These are phyloP conservation scores for Agapornis canus DNA, from an alignment of 2,797 vertebrate genomes.

Conservation along the genomic window DNA sequence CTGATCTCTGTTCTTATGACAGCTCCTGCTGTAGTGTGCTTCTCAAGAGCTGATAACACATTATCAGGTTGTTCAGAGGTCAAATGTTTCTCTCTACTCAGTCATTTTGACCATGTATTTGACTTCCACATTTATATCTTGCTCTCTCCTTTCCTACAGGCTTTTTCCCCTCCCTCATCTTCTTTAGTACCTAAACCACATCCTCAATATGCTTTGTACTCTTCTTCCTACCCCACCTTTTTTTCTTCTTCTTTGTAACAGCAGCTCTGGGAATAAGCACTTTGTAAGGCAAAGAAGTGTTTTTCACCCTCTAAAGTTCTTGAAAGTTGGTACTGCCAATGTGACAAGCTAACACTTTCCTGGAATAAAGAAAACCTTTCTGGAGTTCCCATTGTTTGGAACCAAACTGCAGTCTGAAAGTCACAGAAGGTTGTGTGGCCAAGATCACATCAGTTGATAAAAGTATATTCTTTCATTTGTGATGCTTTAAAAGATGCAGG, in stretches of 20 bases:
- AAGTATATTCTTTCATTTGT: not conserved
- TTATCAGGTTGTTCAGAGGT: not conserved
- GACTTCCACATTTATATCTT: not conserved
- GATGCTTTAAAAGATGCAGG: not conserved
- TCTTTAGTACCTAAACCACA: not conserved
- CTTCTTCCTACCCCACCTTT: not conserved
- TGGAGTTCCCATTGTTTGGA: not conserved
- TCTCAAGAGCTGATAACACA: not conserved
- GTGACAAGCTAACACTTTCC: not conserved
- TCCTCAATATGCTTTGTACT: not conserved
- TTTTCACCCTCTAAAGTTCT: not conserved
- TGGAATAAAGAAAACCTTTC: not conserved
- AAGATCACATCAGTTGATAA: not conserved
- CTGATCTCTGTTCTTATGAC: not conserved
- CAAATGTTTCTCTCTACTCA: not conserved
- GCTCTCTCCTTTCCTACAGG: not conserved
- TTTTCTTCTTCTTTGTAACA: not conserved
- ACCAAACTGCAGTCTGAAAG: not conserved
- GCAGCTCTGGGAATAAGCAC: not conserved
- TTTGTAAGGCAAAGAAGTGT: not conserved
- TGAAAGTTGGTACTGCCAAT: not conserved
- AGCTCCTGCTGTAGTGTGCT: not conserved
- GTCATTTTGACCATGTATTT: not conserved
- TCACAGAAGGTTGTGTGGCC: not conserved
- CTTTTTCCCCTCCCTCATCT: not conserved